A percentile compares a stretch with the other conserved stretches of the same genome.
phyloP scores from a whole-genome alignment of 2,888 invertebrate species.

The Drosophila nigricruria region DNA sequence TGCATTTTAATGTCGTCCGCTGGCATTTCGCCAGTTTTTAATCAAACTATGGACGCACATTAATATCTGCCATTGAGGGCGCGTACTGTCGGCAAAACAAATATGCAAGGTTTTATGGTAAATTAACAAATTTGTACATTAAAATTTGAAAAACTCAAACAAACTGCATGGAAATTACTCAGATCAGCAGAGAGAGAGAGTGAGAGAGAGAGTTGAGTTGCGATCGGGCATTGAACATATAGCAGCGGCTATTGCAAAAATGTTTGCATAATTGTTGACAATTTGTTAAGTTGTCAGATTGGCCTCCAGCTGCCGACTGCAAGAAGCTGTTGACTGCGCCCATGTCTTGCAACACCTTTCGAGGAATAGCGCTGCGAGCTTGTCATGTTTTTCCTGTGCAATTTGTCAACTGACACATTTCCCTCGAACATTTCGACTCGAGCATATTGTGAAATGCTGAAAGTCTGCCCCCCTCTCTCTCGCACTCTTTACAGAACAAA shows the following conservation, averaged over 20 bases:
- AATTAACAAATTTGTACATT: slow-evolving; percentile 86
- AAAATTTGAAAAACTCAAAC: slow-evolving; percentile 76
- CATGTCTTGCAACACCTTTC: slow-evolving; percentile 78
- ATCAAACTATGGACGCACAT: slow-evolving; percentile 83
- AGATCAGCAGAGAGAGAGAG: slow-evolving; percentile 55
- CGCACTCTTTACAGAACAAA: neutral
- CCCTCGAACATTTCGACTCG: slow-evolving; percentile 29
- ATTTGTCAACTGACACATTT: slow-evolving; percentile 83
- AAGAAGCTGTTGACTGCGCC: slow-evolving; percentile 18
- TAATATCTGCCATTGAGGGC: slow-evolving; percentile 77
- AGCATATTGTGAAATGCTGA: slow-evolving; percentile 64
- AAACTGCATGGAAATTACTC: slow-evolving; percentile 81
- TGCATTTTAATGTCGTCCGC: slow-evolving; percentile 65
- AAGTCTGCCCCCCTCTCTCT: neutral
- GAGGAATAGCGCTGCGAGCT: slow-evolving; percentile 56
- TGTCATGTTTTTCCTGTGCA: slow-evolving; percentile 84
- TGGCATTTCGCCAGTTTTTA: slow-evolving; percentile 84
- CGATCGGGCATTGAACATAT: slow-evolving; percentile 30
- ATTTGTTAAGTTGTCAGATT: slow-evolving; percentile 78
- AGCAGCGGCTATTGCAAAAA: slow-evolving; percentile 65
- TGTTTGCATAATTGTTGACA: slow-evolving; percentile 79
- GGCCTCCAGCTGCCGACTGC: slow-evolving; percentile 4
- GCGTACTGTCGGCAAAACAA: slow-evolving; percentile 66
- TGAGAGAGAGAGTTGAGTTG: neutral
- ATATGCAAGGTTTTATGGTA: slow-evolving; percentile 85